Evolutionary conservation across 2,797 vertebrate species (phyloP).

Genomic region (Peromyscus attwateri): DNA sequence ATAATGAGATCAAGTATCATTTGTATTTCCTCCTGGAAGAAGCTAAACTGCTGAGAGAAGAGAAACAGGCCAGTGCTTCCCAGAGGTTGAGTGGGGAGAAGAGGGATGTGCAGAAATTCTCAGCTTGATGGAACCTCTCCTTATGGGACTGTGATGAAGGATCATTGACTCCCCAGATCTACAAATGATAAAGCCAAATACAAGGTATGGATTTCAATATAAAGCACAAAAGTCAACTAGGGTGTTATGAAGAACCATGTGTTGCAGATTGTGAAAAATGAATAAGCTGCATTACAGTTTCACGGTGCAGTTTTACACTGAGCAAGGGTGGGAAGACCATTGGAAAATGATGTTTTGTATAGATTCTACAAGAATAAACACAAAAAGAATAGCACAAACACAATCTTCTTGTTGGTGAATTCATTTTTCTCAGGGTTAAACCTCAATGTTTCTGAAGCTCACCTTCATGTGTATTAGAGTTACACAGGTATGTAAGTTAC

Average conservation of each 20-base stretch:
- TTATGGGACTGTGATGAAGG: not conserved
- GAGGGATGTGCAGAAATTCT: not conserved
- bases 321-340: too few species aligned
- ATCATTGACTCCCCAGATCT: not conserved
- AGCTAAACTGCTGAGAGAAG: not conserved
- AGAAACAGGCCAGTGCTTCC: too few species aligned
- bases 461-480: not conserved
- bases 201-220: not conserved
- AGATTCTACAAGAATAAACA: not conserved
- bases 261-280: too few species aligned
- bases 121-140: not conserved
- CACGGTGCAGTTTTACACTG: not conserved
- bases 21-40: not conserved
- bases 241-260: too few species aligned
- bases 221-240: not conserved
- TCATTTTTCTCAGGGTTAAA: not conserved
- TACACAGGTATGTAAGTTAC: too few species aligned
- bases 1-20: not conserved
- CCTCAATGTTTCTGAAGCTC: not conserved
- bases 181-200: too few species aligned
- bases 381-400: not conserved
- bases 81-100: not conserved
- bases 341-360: not conserved
- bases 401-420: not conserved
- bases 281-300: not conserved